Evolutionary conservation across 2,888 invertebrate genomes (phyloP).

Genomic region (Bombyx huttoni): DNA sequence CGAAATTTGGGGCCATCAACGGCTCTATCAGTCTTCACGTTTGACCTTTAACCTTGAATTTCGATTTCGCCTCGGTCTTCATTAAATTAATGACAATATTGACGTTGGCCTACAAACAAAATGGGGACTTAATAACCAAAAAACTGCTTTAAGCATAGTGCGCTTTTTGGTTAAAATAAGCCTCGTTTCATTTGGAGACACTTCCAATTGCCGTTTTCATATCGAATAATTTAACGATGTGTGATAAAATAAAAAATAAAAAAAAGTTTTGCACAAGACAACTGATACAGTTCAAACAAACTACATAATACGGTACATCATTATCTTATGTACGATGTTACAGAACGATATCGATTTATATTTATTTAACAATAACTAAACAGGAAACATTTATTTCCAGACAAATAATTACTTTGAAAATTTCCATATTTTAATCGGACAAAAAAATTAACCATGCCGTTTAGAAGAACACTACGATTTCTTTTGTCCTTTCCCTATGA

Average conservation of each 20-base stretch:
- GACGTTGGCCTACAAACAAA: background rate
- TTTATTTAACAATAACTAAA: no score
- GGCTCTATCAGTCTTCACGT: background rate
- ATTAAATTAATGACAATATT: background rate
- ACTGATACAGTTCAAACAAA: no score
- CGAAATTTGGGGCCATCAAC: constrained; percentile 1
- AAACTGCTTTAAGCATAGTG: background rate
- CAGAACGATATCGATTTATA: no score
- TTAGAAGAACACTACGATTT: no score
- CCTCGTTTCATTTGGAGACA: background rate
- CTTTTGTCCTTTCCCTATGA: no score
- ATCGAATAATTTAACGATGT: background rate
- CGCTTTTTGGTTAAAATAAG: background rate
- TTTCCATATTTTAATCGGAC: no score
- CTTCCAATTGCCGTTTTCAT: background rate
- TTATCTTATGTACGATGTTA: no score
- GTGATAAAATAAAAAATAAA: background rate
- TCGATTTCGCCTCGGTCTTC: no score
- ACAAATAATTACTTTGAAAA: no score
- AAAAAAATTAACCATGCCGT: no score
- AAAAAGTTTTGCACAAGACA: background rate
- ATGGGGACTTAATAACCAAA: background rate
- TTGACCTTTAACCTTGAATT: background rate
- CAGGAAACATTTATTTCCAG: no score
- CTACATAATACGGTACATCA: no score